Evolutionary conservation across 2,888 invertebrate species (phyloP).

Genomic region (Erynnis tages): DNA sequence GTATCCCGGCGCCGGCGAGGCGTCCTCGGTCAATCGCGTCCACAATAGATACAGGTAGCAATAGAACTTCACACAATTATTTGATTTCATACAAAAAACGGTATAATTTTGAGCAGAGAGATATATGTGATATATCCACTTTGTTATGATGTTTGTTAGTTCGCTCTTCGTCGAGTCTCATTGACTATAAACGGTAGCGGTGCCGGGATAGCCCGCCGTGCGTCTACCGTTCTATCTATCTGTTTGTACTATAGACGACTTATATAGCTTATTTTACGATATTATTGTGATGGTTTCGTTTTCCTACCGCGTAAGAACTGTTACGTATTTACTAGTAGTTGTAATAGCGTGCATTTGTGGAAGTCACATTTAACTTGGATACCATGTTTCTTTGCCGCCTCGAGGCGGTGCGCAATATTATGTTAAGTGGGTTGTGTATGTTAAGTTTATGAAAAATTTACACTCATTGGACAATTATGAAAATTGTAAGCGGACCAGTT

Average conservation of each 20-base stretch:
- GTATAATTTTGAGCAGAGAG: conserved; percentile 46
- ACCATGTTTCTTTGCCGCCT: conserved; percentile 64
- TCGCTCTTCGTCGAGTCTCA: conserved; percentile 51
- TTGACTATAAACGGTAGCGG: conserved; percentile 63
- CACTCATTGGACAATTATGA: conserved; percentile 68
- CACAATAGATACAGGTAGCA: conserved; percentile 50
- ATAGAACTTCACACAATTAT: conserved; percentile 41
- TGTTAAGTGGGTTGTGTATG: conserved; percentile 60
- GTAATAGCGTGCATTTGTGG: conserved; percentile 67
- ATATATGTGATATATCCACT: conserved; percentile 68
- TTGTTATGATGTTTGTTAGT: conserved; percentile 42
- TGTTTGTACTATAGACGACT: conserved; percentile 74
- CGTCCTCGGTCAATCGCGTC: conserved; percentile 57
- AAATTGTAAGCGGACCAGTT: conserved; percentile 56
- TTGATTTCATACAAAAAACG: conserved; percentile 36
- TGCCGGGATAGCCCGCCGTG: conserved; percentile 52
- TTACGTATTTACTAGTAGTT: conserved; percentile 70
- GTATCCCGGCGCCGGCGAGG: conserved; percentile 48
- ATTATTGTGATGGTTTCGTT: conserved; percentile 79
- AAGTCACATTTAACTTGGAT: conserved; percentile 67
- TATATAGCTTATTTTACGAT: conserved; percentile 77
- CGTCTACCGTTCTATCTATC: conserved; percentile 68
- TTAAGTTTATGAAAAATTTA: conserved; percentile 59
- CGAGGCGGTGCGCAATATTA: conserved; percentile 62
- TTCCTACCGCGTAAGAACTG: conserved; percentile 77